Evolutionary conservation across 2,888 invertebrate species (phyloP).

Genomic region (Poecilus cupreus): DNA sequence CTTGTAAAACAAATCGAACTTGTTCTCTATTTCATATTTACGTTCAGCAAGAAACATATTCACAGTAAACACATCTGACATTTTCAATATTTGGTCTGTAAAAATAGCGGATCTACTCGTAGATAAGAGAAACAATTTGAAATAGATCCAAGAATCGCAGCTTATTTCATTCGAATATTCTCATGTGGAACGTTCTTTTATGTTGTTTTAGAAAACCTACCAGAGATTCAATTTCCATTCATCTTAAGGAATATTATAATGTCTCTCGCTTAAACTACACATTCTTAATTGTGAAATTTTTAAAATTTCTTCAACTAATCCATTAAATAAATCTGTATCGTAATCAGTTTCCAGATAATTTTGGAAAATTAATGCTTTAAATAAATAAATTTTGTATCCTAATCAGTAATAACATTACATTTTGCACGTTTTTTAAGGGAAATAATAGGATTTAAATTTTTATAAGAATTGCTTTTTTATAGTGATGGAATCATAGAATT

Average conservation of each 20-base stretch:
- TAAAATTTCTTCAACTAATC: not conserved
- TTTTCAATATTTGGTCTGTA: conserved; percentile 37
- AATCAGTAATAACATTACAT: too few relatives aligned
- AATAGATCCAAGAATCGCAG: conserved; percentile 16
- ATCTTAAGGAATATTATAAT: not conserved
- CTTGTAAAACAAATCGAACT: conserved; percentile 11
- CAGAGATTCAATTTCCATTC: not conserved
- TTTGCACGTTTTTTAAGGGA: too few relatives aligned
- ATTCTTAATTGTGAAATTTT: too few relatives aligned
- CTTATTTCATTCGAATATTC: not conserved
- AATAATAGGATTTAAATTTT: too few relatives aligned
- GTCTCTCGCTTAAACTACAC: not conserved
- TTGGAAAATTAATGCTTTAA: too few relatives aligned
- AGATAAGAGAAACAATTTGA: conserved; percentile 30
- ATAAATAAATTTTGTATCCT: too few relatives aligned
- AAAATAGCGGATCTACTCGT: not conserved
- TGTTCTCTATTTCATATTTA: conserved; percentile 23
- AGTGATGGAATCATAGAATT: too few relatives aligned
- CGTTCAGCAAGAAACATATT: conserved; percentile 8
- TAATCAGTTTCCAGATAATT: not conserved
- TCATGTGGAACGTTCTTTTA: not conserved
- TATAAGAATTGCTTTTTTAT: too few relatives aligned
- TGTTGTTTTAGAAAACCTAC: not conserved
- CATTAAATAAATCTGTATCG: not conserved
- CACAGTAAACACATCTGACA: conserved; percentile 30